Evolutionary conservation across 2,888 invertebrate genomes (phyloP).

Genomic region (Augiades crinisus): DNA sequence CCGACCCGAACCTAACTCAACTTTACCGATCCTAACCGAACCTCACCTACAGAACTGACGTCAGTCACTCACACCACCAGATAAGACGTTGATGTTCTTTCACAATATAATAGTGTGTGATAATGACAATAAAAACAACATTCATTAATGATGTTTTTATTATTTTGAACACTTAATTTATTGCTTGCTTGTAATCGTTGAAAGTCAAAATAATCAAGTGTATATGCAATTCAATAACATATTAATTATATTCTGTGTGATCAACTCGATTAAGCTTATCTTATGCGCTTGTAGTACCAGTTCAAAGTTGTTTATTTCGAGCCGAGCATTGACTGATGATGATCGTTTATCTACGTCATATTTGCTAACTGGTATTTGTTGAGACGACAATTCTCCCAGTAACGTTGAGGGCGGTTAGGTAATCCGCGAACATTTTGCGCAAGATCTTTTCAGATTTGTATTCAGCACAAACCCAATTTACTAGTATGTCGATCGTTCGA

Average conservation of each 20-base stretch:
- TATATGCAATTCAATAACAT: conserved; percentile 15
- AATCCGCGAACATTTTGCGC: conserved; percentile 15
- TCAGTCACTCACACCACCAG: too few species aligned
- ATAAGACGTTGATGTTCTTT: too few species aligned
- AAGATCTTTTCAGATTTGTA: conserved; percentile 21
- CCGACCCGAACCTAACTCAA: too few species aligned
- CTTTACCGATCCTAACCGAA: too few species aligned
- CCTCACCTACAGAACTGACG: too few species aligned
- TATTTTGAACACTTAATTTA: neutral
- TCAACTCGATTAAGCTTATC: conserved; percentile 18
- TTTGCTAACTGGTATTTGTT: conserved; percentile 17
- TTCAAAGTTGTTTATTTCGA: conserved; percentile 15
- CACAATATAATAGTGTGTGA: too few species aligned
- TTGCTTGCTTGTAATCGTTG: neutral
- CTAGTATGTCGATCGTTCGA: neutral
- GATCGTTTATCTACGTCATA: conserved; percentile 18
- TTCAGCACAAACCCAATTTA: conserved; percentile 1
- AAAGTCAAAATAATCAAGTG: too few species aligned
- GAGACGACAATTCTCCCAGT: too few species aligned
- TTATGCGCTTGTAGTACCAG: conserved; percentile 15
- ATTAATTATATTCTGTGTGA: conserved; percentile 13
- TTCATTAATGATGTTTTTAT: neutral
- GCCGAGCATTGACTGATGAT: conserved; percentile 13
- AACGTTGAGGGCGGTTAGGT: conserved; percentile 9
- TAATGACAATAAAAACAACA: neutral